Conservation (phyloP, 2,888 invertebrate genomes). For the Watsonalla cultraria region DNA sequence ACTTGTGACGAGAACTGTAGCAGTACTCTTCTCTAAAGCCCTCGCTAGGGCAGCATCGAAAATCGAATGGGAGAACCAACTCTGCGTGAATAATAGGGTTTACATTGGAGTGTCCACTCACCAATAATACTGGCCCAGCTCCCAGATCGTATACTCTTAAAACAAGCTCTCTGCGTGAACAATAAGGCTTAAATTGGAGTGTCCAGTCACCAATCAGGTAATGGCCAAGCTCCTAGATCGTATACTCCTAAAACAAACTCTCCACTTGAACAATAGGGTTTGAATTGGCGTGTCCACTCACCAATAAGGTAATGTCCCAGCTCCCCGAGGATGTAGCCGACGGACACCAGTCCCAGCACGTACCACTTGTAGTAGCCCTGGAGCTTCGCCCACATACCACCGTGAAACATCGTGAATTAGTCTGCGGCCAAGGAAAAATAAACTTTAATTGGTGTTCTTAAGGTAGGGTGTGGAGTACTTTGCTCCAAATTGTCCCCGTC, state of each 20-base stretch:
- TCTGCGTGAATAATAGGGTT: too few species aligned
- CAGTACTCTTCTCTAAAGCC: too few species aligned
- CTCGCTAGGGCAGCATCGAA: too few species aligned
- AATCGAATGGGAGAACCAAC: too few species aligned
- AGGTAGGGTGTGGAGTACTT: too few species aligned
- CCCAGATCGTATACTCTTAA: slow-evolving; percentile 80
- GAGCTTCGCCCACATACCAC: slow-evolving; percentile 78
- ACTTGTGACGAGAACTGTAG: too few species aligned
- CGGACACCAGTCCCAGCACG: slow-evolving; percentile 87
- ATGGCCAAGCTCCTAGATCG: slow-evolving; percentile 92
- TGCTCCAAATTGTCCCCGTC: too few species aligned
- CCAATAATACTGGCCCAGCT: slow-evolving; percentile 94
- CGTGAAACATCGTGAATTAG: slow-evolving; percentile 61
- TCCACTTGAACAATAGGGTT: too few species aligned
- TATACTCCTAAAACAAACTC: too few species aligned
- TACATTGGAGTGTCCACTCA: slow-evolving; percentile 29
- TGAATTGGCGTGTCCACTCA: slow-evolving; percentile 29
- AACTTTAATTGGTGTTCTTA: background rate
- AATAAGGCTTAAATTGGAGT: background rate
- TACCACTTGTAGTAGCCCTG: slow-evolving; percentile 87
- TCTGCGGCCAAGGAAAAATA: slow-evolving; percentile 29
- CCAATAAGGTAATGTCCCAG: slow-evolving; percentile 93
- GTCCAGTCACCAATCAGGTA: slow-evolving; percentile 85
- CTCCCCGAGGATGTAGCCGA: slow-evolving; percentile 92
- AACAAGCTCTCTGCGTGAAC: too few species aligned